Evolutionary conservation across 2,888 invertebrate species (phyloP), one percentile per base, ranked within the genome.

Genomic region (Mechanitis mazaeus): DNA sequence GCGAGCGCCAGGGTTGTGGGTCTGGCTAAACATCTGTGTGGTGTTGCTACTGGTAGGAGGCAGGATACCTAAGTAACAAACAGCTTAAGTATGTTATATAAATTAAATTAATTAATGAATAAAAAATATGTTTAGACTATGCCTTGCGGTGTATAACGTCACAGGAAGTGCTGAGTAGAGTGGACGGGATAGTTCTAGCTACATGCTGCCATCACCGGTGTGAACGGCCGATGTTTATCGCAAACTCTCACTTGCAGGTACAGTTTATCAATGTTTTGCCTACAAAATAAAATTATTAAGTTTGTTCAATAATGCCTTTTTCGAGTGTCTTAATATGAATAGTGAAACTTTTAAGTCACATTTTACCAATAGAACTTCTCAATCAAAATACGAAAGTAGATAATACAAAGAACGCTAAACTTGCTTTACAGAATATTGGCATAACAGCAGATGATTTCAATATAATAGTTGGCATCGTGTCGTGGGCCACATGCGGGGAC

Each of bases 191-290:
- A 50, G 87, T 95, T 60, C 92, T 97, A 77, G 96, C 97, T 2
- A 92, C 97, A 33, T 98, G 98, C 83, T 98, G 98, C 80, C 97
- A 97, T 83, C 97, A 98, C 85, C 92, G 94, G 69, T 97, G 96
- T 79, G 91, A 92, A 53, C 95, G 93, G 92, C 81, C 80, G 28
- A 83, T 92, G 0, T 96, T 95, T 81, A 92, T 94, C 58, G 85
- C 74, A 54, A 61, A 45, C 31, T 2, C 2, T 2, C 72, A 75
- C 0, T 72, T 86, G 31, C 72, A 73, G 78, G 87, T 86, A 50
- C 31, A 35, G 9, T 31, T 50, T n/a, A 28, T 5, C 31, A 1
- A 50, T 50, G 31, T 50, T 4, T 4, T 7, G 28, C 6, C 1
- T 9, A 7, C 31, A n/a, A 7, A 20, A 47, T 5, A 28, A 2